phyloP scores from a whole-genome alignment of 2,113 vertebrate species.

The Tyrannus savana region DNA sequence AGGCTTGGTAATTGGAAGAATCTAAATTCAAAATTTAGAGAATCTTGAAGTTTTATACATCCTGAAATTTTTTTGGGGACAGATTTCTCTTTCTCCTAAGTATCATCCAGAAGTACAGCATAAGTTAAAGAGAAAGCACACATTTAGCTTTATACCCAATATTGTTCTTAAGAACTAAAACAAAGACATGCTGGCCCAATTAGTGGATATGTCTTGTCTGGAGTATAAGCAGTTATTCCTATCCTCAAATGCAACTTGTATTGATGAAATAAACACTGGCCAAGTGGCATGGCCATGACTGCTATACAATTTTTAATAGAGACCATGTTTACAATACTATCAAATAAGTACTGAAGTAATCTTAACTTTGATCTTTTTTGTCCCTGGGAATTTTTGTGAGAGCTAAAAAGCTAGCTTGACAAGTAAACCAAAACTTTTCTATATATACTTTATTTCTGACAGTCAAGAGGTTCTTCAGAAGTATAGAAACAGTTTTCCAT shows the following conservation, averaged over 20 bases:
- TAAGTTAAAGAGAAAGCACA: background rate
- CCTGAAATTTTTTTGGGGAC: background rate
- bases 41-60: background rate
- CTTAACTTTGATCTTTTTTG: background rate
- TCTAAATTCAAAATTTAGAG: background rate
- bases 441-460: conserved; percentile 45
- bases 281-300: background rate
- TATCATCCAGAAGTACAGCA: background rate
- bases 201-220: background rate
- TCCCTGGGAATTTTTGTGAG: background rate
- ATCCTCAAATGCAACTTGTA: background rate
- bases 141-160: background rate
- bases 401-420: conserved; percentile 10
- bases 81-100: background rate
- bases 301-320: background rate
- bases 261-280: background rate
- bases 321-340: background rate
- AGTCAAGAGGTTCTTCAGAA: conserved; percentile 30
- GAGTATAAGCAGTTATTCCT: background rate
- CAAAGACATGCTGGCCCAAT: background rate
- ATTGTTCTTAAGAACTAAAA: background rate
- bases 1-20: background rate
- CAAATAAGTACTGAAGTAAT: conserved; percentile 16
- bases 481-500: conserved; percentile 16
- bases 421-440: conserved; percentile 45